Base-by-base conservation (phyloP, 2,888 invertebrate genomes). In the Agrochola circellaris region DNA sequence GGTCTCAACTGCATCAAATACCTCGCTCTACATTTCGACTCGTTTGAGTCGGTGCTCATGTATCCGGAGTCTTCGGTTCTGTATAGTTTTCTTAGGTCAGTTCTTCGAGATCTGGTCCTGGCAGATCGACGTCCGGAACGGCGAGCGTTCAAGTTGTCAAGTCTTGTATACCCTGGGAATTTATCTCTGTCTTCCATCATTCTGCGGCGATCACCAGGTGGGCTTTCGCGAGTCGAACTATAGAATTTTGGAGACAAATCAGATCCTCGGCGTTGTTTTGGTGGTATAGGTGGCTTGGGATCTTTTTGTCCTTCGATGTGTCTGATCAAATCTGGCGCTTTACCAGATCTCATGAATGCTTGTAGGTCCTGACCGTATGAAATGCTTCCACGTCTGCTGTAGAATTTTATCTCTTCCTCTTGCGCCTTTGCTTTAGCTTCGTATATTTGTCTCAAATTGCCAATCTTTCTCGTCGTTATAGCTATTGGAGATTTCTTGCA, bases 31-130 rank as follows among this genome's bases (percentile, higher is more conserved):
- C 95, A 94, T 88, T 96, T 97, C 0, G 97, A 97, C 88, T 98
- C 98, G 77, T 97, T 97, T 3, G 98, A 98, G 91, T 98, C 98
- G 0, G 98, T 98, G 91, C 98, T 99, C 89, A 99, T 97, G 89
- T 99, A 99, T 0, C 98, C 99, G 17, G 98, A 98, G 92, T 99
- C 99, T 93, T 98, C 98, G 5, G 95, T 96, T 90, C 93, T 95
- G 87, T 93, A 95, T 42, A 95, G 88, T 88, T 95, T 97, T 84
- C 93, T 95, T 51, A 96, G 84, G 83, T 96, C 95, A 26, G 95
- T 94, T 87, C 96, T 89, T 81, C 96, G 90, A 13, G 95, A 94
- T 90, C 96, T 92, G n/a, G 95, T 94, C 83, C 96, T 89, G 6
- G 94, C 93, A 60, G 96, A 94, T 62, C 96, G 92, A 30, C 96